A percentile compares a stretch with the other conserved stretches of the same genome.
Conservation (phyloP, 2,797 vertebrate genomes). For the Rhinichthys osculus region DNA sequence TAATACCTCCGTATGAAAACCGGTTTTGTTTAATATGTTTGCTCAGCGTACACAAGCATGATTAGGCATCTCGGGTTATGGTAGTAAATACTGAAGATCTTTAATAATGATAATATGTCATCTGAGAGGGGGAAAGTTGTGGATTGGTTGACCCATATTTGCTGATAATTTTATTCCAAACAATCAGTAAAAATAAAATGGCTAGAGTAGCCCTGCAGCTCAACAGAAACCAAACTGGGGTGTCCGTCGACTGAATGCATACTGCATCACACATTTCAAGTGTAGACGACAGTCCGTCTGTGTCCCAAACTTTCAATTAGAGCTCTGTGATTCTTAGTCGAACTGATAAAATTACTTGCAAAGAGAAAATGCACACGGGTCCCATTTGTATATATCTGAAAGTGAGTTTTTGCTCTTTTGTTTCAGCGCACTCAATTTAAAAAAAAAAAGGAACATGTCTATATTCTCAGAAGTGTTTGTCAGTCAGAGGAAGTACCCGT, state of each 20-base stretch:
- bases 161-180: not conserved
- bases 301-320: not conserved
- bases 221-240: not conserved
- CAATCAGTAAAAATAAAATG: not conserved
- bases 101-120: conserved; percentile 22
- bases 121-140: not conserved
- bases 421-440: not conserved
- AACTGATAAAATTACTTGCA: not conserved
- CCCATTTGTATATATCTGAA: not conserved
- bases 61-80: not conserved
- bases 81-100: not conserved
- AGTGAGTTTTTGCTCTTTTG: not conserved
- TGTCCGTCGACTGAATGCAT: not conserved
- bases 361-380: not conserved
- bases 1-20: not conserved
- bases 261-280: not conserved
- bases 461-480: conserved; percentile 27
- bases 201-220: too few relatives aligned
- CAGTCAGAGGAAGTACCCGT: conserved; percentile 4
- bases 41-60: conserved; percentile 14
- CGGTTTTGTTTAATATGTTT: conserved; percentile 40
- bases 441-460: not conserved
- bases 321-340: not conserved
- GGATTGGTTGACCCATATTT: conserved; percentile 12
- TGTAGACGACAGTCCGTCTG: not conserved